A percentile compares a stretch with the other conserved stretches of the same genome.
Evolutionary conservation across 2,113 vertebrate genomes (phyloP).

Genomic region (Perognathus longimembris): DNA sequence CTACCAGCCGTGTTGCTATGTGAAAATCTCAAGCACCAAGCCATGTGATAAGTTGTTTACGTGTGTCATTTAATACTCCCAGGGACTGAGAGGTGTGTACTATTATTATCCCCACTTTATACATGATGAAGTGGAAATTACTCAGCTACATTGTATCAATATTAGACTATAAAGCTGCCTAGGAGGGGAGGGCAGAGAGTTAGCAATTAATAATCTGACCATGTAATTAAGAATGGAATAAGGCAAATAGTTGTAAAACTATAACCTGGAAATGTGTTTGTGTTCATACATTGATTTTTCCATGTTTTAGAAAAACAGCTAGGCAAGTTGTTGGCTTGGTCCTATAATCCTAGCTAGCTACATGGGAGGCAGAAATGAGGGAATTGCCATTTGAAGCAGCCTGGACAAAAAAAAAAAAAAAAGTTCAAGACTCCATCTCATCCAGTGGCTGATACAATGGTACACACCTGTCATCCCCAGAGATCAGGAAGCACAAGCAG

Average conservation of each 20-base stretch:
- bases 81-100: not conserved
- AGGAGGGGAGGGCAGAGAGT: constrained; percentile 20
- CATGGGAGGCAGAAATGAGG: too few relatives aligned
- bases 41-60: not conserved
- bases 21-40: not conserved
- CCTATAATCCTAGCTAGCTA: too few relatives aligned
- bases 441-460: too few relatives aligned
- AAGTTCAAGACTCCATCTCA: too few relatives aligned
- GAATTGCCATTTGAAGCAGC: too few relatives aligned
- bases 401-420: too few relatives aligned
- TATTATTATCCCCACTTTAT: constrained; percentile 51
- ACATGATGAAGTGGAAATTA: constrained; percentile 27
- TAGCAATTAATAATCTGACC: constrained; percentile 18
- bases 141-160: constrained; percentile 15
- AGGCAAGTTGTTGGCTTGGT: too few relatives aligned
- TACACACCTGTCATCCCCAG: too few relatives aligned
- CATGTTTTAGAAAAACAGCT: not conserved
- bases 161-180: not conserved
- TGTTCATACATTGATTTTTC: constrained; percentile 21
- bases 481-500: too few relatives aligned
- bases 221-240: not conserved
- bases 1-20: too few relatives aligned
- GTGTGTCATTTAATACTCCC: not conserved
- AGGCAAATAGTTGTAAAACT: constrained; percentile 14
- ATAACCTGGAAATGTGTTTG: not conserved